Evolutionary conservation across 2,888 invertebrate species (phyloP).

Genomic region (Ornithoptera priamus): DNA sequence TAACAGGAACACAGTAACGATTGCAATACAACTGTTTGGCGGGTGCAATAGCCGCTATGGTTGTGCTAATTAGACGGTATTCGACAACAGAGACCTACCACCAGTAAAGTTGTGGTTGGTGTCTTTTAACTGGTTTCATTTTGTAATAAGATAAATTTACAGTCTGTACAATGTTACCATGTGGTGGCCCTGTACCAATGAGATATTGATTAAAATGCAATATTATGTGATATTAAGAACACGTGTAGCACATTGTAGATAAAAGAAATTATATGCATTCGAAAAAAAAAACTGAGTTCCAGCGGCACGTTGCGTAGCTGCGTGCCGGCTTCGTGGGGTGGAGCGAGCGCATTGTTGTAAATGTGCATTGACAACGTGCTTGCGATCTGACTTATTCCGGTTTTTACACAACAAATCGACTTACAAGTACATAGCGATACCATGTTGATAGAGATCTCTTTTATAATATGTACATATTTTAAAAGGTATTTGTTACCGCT

Average conservation of each 20-base stretch:
- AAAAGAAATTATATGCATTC: neutral
- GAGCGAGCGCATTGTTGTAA: neutral
- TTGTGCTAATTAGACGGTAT: no score
- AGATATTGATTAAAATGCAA: neutral
- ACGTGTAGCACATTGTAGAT: neutral
- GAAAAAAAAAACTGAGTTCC: neutral
- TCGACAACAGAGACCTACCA: no score
- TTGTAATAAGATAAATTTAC: no score
- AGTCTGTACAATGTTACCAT: no score
- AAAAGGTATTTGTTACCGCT: no score
- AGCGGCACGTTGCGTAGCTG: conserved; percentile 8
- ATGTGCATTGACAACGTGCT: conserved; percentile 10
- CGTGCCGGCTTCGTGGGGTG: neutral
- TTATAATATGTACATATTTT: no score
- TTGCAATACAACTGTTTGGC: no score
- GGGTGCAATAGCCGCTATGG: no score
- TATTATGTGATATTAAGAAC: neutral
- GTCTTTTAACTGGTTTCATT: no score
- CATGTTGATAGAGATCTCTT: neutral
- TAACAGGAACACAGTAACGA: no score
- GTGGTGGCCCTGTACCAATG: no score
- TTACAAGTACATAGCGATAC: neutral
- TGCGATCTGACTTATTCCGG: neutral
- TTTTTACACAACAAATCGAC: conserved; percentile 2
- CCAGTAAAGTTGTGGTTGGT: no score